Base-by-base conservation (phyloP, 2,797 vertebrate species). In the Sebastiscus albofasciatus region DNA sequence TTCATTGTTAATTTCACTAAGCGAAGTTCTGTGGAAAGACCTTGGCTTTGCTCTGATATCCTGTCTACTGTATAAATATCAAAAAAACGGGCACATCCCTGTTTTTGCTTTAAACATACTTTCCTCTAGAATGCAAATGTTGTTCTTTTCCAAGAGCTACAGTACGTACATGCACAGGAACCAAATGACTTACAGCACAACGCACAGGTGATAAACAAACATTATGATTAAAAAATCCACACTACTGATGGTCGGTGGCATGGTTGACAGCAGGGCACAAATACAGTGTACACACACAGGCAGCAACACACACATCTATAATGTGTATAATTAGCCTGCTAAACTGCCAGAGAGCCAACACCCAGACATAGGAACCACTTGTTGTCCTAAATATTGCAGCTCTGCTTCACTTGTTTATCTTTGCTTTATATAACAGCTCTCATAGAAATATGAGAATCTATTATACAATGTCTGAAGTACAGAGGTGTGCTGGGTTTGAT, bases 281-380 rank as follows among this genome's bases (percentile, higher is more conserved):
- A 70, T 46, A 60, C 46, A 16, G 46, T 42, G 20, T 34, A 33
- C 56, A 77, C 66, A 46, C 69, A 67, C 59, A 67, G 62, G 70
- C 79, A 70, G 84, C 73, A 81, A 58, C 33, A 13, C 64, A 13
- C 64, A 60, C 24, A 1, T 67, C 33, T 64, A 12, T 64, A 77
- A 84, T 27, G 65, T 86, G 82, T 87, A 72, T 90, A 80, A 88
- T 85, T 88, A 77, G 34, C 18, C 62, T 64, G 73, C 52, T 79
- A 29, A 69, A 49, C 66, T 76, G 75, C 60, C 67, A 70, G n/a
- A 55, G 83, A 87, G 79, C 80, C 71, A 79, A 81, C 84, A 86
- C 83, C 86, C 73, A 79, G 65, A 73, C 65, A 33, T 27, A 79
- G 54, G 42, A 72, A 64, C 67, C 61, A 3, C 72, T 83, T 64